A percentile compares a stretch with the other conserved stretches of the same genome.
phyloP scores from a whole-genome alignment of 1,140 invertebrate species.

The Zaprionus davidi region DNA sequence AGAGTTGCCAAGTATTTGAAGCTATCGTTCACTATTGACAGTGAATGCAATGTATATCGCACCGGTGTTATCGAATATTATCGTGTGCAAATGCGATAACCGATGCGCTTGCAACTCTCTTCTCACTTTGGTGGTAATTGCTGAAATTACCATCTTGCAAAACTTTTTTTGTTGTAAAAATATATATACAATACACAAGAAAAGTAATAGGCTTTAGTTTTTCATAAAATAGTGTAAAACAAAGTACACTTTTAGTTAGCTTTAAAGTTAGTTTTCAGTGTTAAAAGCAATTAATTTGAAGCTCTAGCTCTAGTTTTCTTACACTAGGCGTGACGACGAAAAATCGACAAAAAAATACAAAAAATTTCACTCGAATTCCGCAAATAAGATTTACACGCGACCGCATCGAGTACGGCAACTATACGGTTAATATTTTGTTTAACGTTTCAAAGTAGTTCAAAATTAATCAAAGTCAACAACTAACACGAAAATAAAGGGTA shows the following conservation, averaged over 20 bases:
- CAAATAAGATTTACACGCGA: conserved; percentile 41
- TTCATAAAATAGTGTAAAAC: conserved; percentile 71
- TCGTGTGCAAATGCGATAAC: conserved; percentile 26
- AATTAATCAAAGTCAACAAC: conserved; percentile 47
- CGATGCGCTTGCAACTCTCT: conserved; percentile 44
- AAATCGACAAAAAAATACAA: conserved; percentile 55
- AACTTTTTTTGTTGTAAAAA: conserved; percentile 57
- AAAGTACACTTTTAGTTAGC: conserved; percentile 73
- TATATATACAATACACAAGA: conserved; percentile 53
- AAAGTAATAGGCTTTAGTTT: conserved; percentile 54
- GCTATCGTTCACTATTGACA: neutral
- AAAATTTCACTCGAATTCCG: conserved; percentile 43
- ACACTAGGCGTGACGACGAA: conserved; percentile 54
- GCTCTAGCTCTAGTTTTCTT: conserved; percentile 49
- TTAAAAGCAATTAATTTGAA: conserved; percentile 57
- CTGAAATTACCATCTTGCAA: conserved; percentile 56
- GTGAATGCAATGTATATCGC: neutral
- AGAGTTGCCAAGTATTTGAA: neutral
- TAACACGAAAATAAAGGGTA: conserved; percentile 53
- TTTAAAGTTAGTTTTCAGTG: conserved; percentile 72
- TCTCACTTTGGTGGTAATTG: conserved; percentile 55
- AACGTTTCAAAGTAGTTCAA: conserved; percentile 44
- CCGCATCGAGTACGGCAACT: conserved; percentile 27
- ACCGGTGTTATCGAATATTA: conserved; percentile 13
- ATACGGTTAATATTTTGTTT: conserved; percentile 40